Evolutionary conservation across 2,888 invertebrate species (phyloP).

Genomic region (Caradrina kadenii): DNA sequence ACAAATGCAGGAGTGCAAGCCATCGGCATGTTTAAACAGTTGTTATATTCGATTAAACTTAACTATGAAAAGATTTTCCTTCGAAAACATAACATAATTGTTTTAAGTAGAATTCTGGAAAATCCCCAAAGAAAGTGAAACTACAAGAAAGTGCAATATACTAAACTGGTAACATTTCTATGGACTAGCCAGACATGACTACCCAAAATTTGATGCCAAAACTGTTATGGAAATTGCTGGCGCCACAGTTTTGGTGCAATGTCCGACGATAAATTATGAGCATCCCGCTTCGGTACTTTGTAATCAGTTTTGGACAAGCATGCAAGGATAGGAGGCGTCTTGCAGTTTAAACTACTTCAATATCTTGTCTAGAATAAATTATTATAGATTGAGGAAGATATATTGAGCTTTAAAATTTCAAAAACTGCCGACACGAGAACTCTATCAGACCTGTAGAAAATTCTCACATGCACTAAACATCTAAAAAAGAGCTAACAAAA

Average conservation of each 20-base stretch:
- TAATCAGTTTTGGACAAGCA: constrained; percentile 36
- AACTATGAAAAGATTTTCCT: constrained; percentile 21
- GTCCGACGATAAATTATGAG: constrained; percentile 28
- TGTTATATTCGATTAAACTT: constrained; percentile 4
- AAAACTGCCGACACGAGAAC: too few species aligned
- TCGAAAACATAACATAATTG: neutral
- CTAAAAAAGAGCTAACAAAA: too few species aligned
- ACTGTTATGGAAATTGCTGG: constrained; percentile 11
- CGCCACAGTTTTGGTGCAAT: constrained; percentile 11
- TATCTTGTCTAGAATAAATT: neutral
- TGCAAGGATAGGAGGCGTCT: constrained; percentile 10
- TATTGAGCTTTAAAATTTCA: too few species aligned
- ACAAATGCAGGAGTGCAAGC: constrained; percentile 14
- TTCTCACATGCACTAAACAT: too few species aligned
- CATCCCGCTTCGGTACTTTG: constrained; percentile 30
- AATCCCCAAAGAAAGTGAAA: constrained; percentile 3
- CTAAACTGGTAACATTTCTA: neutral
- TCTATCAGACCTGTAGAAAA: too few species aligned
- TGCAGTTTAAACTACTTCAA: constrained; percentile 1
- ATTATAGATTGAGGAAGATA: constrained; percentile 2
- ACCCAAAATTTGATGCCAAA: constrained; percentile 24
- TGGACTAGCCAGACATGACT: neutral
- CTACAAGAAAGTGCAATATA: too few species aligned
- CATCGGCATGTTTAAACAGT: constrained; percentile 37
- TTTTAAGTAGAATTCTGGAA: neutral